Conservation (phyloP, 2,797 vertebrate genomes). For the Vespertilio murinus region DNA sequence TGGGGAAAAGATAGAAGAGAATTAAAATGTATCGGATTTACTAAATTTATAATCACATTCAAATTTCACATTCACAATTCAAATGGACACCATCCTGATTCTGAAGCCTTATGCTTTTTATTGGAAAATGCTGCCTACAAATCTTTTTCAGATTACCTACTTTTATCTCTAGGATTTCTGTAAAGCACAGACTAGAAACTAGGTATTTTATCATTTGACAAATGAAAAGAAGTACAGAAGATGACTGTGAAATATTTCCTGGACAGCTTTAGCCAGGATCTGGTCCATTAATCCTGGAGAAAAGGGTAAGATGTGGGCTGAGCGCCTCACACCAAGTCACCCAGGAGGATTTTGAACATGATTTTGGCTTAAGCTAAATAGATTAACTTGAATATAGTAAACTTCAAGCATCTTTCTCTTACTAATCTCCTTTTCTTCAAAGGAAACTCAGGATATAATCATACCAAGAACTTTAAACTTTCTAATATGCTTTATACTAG, state of each 20-base stretch:
- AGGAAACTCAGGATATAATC: conserved; percentile 35
- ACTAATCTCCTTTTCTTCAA: background rate
- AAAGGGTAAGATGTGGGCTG: background rate
- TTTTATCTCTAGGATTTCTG: background rate
- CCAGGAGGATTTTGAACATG: background rate
- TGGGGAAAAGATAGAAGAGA: background rate
- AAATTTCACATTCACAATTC: background rate
- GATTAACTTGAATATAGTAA: background rate
- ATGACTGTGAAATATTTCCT: background rate
- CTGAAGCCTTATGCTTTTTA: conserved; percentile 1
- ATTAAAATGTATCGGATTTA: conserved; percentile 30
- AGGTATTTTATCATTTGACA: conserved; percentile 2
- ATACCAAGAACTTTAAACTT: conserved; percentile 4
- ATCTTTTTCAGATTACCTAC: background rate
- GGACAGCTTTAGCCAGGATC: background rate
- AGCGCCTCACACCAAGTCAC: background rate
- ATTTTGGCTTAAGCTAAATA: background rate
- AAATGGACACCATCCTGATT: background rate
- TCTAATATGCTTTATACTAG: background rate
- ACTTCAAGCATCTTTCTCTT: background rate
- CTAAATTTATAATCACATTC: conserved; percentile 22
- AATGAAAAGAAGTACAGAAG: conserved; percentile 3
- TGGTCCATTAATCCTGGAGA: background rate
- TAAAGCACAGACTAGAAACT: background rate
- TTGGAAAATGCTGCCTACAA: background rate